Evolutionary conservation across 2,888 invertebrate species (phyloP), one percentile per base, ranked within the genome.

Genomic region (Nomada flava): DNA sequence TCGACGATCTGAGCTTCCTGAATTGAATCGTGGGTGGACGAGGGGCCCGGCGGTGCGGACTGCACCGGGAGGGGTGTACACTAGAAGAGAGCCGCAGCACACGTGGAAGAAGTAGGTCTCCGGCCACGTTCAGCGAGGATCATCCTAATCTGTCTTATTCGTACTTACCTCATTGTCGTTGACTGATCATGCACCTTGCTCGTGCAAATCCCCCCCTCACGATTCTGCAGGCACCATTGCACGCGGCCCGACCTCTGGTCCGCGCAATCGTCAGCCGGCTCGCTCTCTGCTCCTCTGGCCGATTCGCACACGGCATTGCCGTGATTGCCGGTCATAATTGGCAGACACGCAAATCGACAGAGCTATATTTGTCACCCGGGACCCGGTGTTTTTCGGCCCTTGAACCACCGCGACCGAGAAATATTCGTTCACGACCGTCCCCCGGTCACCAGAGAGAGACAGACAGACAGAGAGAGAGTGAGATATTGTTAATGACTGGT

Each of bases 181-280:
- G 83, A 83, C 83, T 83, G 83, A 82, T 83, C 83, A 83, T 83
- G 83, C 83, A 83, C 82, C 82, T 83, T 75, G 71, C 62, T 83
- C 83, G 59, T 83, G 83, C 83, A 68, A 82, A 29, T 29, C 60
- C 44, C 47, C 20, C 50, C 10, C 20, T 13, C n/a, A n/a, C 52
- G 20, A 18, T 10, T 36, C 29, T 36, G 50, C 70, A 18, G 44
- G 20, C 60, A 47, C 23, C 60, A 26, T 44, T 75, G 70, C 67
- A 70, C 62, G 42, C 52, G 50, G 42, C 55, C 69, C 62, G 67
- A 79, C 76, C 71, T 75, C 75, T 71, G 74, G n/a, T 55, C 57
- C 42, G 60, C 57, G 69, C 62, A 60, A 70, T 64, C 70, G 67
- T 70, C 65, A 20, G 60, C 63, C 67, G 52, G 26, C 71, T 64